phyloP scores from a whole-genome alignment of 1,140 invertebrate species.

The Heliconius congener region DNA sequence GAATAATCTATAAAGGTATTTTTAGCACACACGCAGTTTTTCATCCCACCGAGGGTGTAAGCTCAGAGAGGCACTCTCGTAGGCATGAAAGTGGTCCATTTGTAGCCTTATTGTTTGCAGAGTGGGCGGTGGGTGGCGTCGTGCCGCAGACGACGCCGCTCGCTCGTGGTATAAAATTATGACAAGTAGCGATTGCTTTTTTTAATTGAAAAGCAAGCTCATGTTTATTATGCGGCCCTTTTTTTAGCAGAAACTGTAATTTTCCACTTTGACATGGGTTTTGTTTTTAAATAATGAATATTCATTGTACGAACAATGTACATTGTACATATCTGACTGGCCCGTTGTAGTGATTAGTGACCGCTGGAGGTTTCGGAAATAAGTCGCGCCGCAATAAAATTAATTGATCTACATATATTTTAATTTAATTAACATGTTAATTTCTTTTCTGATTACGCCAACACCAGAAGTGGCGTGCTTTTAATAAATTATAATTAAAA shows the following conservation, averaged over 20 bases:
- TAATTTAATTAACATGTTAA: too few relatives aligned
- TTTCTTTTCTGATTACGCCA: too few relatives aligned
- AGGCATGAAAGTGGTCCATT: conserved; percentile 50
- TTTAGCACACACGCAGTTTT: conserved; percentile 19
- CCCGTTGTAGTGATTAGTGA: background rate
- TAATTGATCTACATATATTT: too few relatives aligned
- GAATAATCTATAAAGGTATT: conserved; percentile 9
- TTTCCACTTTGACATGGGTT: background rate
- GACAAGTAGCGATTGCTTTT: conserved; percentile 13
- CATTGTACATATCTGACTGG: background rate
- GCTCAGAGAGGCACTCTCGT: conserved; percentile 41
- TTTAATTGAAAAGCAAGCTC: conserved; percentile 3
- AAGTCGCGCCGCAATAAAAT: too few relatives aligned
- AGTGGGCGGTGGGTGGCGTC: conserved; percentile 31
- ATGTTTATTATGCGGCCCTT: background rate
- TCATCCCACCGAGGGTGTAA: conserved; percentile 25
- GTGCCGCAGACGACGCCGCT: conserved; percentile 23
- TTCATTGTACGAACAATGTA: background rate
- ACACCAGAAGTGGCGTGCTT: too few relatives aligned
- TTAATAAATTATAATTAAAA: too few relatives aligned
- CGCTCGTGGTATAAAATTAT: conserved; percentile 35
- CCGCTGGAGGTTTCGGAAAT: too few relatives aligned
- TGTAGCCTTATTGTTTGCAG: conserved; percentile 49
- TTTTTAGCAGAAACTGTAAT: background rate
- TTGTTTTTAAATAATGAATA: background rate